Percentiles rank a stretch among this genome's conserved stretches.
These are phyloP conservation scores for Diplodus sargus DNA, from an alignment of 2,797 vertebrate genomes.

Conservation along the genomic window DNA sequence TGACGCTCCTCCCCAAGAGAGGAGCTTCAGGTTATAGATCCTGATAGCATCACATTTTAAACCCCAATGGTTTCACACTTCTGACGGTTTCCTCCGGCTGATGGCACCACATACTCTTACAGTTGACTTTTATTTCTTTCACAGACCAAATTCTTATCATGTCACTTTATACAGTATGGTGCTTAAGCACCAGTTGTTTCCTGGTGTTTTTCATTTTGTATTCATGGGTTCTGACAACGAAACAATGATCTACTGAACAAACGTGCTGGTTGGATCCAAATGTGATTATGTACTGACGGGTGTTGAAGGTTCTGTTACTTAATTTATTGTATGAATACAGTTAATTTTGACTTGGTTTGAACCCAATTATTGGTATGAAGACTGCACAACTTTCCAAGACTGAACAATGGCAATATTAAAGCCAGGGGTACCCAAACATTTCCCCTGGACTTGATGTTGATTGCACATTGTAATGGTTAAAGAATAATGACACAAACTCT, in stretches of 20 bases:
- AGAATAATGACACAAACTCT: too few relatives aligned
- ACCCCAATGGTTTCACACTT: constrained; percentile 2
- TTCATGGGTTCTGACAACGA: neutral
- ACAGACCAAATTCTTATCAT: neutral
- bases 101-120: constrained; percentile 9
- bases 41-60: constrained; percentile 26
- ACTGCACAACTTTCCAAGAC: neutral
- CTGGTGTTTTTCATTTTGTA: neutral
- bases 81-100: neutral
- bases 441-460: too few relatives aligned
- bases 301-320: neutral
- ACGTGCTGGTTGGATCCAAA: neutral
- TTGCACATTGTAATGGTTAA: too few relatives aligned
- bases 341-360: neutral
- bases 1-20: constrained; percentile 2
- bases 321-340: constrained; percentile 2
- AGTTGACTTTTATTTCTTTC: neutral
- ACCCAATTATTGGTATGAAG: neutral
- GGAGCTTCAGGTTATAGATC: constrained; percentile 10
- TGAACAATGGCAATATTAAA: neutral
- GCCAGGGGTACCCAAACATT: too few relatives aligned
- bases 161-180: neutral
- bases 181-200: neutral
- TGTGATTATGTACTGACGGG: constrained; percentile 1
- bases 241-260: constrained; percentile 17